phyloP scores from a whole-genome alignment of 2,113 vertebrate species.

The Cardinalis cardinalis region DNA sequence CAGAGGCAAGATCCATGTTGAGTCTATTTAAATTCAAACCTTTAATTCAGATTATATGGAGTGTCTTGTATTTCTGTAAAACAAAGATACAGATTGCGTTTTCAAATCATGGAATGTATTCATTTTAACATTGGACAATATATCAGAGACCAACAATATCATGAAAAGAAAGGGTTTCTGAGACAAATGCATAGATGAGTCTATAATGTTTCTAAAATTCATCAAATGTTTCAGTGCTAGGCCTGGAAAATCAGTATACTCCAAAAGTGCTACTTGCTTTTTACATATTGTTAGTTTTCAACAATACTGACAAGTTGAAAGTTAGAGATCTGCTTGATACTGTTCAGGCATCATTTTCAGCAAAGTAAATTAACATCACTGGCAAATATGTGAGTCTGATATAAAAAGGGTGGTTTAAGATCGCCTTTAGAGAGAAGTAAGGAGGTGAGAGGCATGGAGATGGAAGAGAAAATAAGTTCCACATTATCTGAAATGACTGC shows the following conservation, averaged over 20 bases:
- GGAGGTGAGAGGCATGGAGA: not conserved
- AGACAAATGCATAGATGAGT: not conserved
- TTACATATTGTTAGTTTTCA: not conserved
- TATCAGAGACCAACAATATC: not conserved
- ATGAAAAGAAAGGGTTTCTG: not conserved
- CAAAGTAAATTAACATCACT: not conserved
- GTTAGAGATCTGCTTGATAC: not conserved
- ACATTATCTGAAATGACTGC: not conserved
- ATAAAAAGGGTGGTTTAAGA: not conserved
- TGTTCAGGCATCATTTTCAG: not conserved
- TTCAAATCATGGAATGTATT: not conserved
- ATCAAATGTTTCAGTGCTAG: not conserved
- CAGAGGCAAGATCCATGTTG: not conserved
- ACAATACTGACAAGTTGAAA: not conserved
- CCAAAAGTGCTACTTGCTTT: not conserved
- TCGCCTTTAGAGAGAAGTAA: not conserved
- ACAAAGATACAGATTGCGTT: not conserved
- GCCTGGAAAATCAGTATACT: not conserved
- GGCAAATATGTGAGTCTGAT: not conserved
- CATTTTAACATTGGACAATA: fast-evolving
- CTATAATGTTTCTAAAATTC: not conserved
- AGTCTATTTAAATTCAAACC: not conserved
- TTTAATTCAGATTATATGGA: not conserved
- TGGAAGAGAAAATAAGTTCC: not conserved
- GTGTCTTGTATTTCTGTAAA: not conserved